Conservation (phyloP, 1,140 invertebrate species). For the Zaprionus ornatus region DNA sequence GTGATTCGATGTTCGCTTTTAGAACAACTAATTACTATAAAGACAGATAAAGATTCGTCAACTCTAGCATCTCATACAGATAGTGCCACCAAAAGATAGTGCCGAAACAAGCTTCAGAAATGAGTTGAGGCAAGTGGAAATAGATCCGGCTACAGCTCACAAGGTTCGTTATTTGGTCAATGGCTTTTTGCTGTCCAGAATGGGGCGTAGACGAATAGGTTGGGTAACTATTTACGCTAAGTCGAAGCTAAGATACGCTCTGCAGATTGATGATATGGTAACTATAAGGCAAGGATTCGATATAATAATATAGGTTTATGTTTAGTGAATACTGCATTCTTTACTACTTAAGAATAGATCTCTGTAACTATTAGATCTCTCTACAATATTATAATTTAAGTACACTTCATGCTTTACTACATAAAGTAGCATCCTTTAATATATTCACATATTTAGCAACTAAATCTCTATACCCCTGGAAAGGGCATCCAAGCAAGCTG, state of each 20-base stretch:
- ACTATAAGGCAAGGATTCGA: not conserved
- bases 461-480: not conserved
- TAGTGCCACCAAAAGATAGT: not conserved
- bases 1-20: not conserved
- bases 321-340: too few species aligned
- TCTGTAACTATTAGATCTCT: too few species aligned
- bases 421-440: too few species aligned
- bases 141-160: conserved; percentile 34
- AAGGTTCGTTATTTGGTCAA: conserved; percentile 73
- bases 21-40: not conserved
- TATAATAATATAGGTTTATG: too few species aligned
- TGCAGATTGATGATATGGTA: not conserved
- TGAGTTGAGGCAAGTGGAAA: conserved; percentile 44
- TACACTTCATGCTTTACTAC: too few species aligned
- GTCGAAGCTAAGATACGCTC: not conserved
- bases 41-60: not conserved
- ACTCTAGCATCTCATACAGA: not conserved
- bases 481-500: not conserved
- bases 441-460: not conserved
- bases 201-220: conserved; percentile 28
- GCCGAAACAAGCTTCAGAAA: not conserved
- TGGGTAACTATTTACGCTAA: not conserved
- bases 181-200: conserved; percentile 58
- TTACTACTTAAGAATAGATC: too few species aligned
- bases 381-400: not conserved